A percentile compares a stretch with the other conserved stretches of the same genome.
Evolutionary conservation across 2,888 invertebrate genomes (phyloP).

Genomic region (Cordylochernes scorpioides): DNA sequence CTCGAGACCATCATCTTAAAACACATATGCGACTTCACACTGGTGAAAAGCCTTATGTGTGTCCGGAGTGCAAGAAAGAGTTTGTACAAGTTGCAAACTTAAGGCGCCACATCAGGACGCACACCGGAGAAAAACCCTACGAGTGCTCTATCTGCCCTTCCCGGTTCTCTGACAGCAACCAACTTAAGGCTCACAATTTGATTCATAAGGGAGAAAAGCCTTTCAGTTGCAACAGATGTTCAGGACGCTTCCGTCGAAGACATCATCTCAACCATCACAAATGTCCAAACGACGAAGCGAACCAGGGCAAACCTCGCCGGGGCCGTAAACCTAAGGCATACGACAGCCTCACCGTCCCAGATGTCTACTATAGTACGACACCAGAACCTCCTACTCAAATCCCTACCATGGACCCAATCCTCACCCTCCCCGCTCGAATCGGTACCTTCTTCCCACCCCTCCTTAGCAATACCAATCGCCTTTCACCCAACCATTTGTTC

Average conservation of each 20-base stretch:
- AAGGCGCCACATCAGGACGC: slow-evolving; percentile 58
- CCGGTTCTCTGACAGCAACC: slow-evolving; percentile 69
- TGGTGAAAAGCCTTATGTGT: slow-evolving; percentile 74
- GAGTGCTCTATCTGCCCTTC: slow-evolving; percentile 58
- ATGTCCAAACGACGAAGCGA: slow-evolving; percentile 30
- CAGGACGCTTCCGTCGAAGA: slow-evolving; percentile 48
- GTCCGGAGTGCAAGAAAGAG: slow-evolving; percentile 65
- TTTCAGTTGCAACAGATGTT: slow-evolving; percentile 50
- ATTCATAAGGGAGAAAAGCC: slow-evolving; percentile 75
- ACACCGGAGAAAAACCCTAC: slow-evolving; percentile 72
- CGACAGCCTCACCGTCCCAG: slow-evolving; percentile 3
- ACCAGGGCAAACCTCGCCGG: slow-evolving; percentile 15
- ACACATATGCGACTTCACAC: slow-evolving; percentile 77
- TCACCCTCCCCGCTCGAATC: slow-evolving; percentile 1
- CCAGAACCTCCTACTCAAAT: neutral
- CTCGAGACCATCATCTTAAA: slow-evolving; percentile 71
- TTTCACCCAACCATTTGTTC: no score
- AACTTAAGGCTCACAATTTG: slow-evolving; percentile 60
- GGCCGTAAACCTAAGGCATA: slow-evolving; percentile 16
- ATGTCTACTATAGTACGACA: neutral
- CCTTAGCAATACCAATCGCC: neutral
- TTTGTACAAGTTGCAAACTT: slow-evolving; percentile 82
- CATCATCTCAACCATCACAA: slow-evolving; percentile 64
- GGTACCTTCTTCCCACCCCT: slow-evolving; percentile 4
- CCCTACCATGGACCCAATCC: neutral